Percentiles rank a stretch among this genome's conserved stretches.
phyloP scores from a whole-genome alignment of 2,888 invertebrate species.

The Andrena fulva region DNA sequence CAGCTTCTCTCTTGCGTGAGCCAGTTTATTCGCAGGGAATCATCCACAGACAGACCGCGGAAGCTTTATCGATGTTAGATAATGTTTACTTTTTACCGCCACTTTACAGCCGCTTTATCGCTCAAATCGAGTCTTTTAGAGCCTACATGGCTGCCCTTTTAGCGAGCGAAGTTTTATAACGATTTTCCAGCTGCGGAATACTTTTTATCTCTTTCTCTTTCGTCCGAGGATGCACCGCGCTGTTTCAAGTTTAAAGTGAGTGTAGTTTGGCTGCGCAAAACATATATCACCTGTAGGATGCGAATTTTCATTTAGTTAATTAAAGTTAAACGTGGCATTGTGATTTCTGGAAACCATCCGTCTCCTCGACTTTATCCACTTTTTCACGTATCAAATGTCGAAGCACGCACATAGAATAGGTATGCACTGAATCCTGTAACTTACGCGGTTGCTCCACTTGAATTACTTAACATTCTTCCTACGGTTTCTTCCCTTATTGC shows the following conservation, averaged over 20 bases:
- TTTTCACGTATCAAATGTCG: conserved; percentile 41
- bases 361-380: conserved; percentile 19
- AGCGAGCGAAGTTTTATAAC: conserved; percentile 27
- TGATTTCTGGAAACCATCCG: conserved; percentile 19
- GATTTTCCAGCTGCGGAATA: conserved; percentile 26
- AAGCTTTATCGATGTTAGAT: conserved; percentile 22
- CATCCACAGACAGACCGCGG: not conserved
- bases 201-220: not conserved
- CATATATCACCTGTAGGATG: not conserved
- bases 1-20: not conserved
- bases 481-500: too few species aligned
- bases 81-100: conserved; percentile 42
- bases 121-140: conserved; percentile 19
- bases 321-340: not conserved
- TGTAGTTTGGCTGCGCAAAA: not conserved
- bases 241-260: too few species aligned
- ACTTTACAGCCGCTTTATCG: conserved; percentile 38
- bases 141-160: conserved; percentile 5
- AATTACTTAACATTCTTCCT: conserved; percentile 10
- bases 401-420: conserved; percentile 17
- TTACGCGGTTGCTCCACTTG: conserved; percentile 8
- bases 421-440: not conserved
- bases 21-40: not conserved
- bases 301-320: not conserved
- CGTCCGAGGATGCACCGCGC: not conserved